These are phyloP conservation scores for Yponomeuta evonymella DNA, from an alignment of 2,888 invertebrate genomes.

Conservation along the genomic window DNA sequence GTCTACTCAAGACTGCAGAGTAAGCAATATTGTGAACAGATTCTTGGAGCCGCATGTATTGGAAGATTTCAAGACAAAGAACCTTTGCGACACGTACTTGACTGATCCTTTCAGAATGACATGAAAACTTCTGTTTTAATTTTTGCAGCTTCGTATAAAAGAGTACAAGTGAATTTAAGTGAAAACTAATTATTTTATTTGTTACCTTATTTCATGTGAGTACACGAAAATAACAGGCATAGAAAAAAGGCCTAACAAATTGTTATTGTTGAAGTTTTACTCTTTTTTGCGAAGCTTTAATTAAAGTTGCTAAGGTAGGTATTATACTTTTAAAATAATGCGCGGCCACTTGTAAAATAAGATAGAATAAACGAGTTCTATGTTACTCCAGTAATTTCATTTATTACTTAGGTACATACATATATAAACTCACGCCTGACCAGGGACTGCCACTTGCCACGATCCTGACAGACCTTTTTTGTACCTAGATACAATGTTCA, in stretches of 20 bases:
- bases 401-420: not conserved
- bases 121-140: not conserved
- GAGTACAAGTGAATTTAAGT: too few relatives aligned
- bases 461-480: too few relatives aligned
- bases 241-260: too few relatives aligned
- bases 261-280: too few relatives aligned
- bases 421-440: too few relatives aligned
- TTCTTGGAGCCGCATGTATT: conserved; percentile 30
- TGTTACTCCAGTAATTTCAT: not conserved
- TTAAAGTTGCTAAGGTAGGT: too few relatives aligned
- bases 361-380: not conserved
- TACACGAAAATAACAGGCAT: too few relatives aligned
- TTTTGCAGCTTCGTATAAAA: not conserved
- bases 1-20: conserved; percentile 33
- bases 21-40: conserved; percentile 43
- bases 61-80: conserved; percentile 35
- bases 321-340: not conserved
- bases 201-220: too few relatives aligned
- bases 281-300: not conserved
- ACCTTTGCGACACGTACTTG: conserved; percentile 33
- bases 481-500: too few relatives aligned
- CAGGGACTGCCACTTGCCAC: too few relatives aligned
- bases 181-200: too few relatives aligned
- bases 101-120: conserved; percentile 16
- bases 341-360: conserved; percentile 4